phyloP scores from a whole-genome alignment of 2,113 vertebrate species.

The Bagarius yarrelli region DNA sequence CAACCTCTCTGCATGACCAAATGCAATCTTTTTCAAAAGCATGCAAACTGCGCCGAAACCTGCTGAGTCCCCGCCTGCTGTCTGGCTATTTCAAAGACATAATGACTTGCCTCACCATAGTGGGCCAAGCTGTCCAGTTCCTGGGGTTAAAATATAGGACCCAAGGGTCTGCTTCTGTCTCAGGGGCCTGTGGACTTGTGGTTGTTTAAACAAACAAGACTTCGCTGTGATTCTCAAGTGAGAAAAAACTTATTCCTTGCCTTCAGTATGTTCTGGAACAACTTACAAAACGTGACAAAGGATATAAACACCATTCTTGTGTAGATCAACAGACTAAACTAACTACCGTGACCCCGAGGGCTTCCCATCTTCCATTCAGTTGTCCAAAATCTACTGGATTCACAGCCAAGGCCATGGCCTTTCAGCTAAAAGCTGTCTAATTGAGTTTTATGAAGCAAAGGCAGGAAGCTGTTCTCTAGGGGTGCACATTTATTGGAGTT shows the following conservation, averaged over 20 bases:
- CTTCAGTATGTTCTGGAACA: constrained; percentile 61
- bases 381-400: constrained; percentile 21
- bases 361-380: constrained; percentile 34
- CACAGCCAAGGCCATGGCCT: constrained; percentile 12
- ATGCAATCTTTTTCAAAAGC: constrained; percentile 28
- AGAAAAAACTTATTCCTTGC: constrained; percentile 66
- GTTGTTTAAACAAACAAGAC: constrained; percentile 69
- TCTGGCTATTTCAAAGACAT: constrained; percentile 36
- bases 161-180: constrained; percentile 33
- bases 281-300: constrained; percentile 53
- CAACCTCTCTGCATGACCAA: constrained; percentile 32
- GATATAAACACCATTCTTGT: constrained; percentile 30
- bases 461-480: constrained; percentile 17
- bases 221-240: constrained; percentile 54
- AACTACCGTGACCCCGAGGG: background rate
- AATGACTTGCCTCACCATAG: constrained; percentile 23
- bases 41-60: constrained; percentile 8
- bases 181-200: constrained; percentile 16
- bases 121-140: background rate
- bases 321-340: background rate
- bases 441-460: constrained; percentile 27
- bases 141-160: constrained; percentile 21
- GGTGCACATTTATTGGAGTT: constrained; percentile 17
- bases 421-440: constrained; percentile 19
- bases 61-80: constrained; percentile 41